Evolutionary conservation across 2,888 invertebrate species (phyloP).

Genomic region (Meiosimyza platycephala): DNA sequence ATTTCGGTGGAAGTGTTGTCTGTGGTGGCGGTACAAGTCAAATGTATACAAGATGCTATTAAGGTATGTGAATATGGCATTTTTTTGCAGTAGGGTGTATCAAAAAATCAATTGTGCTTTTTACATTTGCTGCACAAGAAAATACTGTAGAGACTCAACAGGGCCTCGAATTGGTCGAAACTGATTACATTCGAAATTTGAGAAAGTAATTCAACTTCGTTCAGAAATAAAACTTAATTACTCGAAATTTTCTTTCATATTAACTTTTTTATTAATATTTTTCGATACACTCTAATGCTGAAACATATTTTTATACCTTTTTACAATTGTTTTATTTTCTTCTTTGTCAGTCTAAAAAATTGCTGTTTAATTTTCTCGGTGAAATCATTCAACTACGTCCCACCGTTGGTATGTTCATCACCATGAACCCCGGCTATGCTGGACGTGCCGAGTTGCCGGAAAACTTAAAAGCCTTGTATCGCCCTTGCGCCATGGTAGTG

Average conservation of each 20-base stretch:
- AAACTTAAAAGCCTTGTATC: constrained; percentile 78
- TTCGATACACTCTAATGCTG: not conserved
- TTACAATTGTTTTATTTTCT: not conserved
- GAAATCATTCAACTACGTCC: constrained; percentile 79
- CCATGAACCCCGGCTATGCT: constrained; percentile 97
- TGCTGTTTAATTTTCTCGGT: constrained; percentile 86
- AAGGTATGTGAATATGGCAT: constrained; percentile 66
- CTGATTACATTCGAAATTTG: no score
- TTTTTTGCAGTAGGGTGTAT: no score
- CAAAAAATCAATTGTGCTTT: no score
- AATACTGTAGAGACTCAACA: no score
- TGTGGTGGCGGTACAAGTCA: constrained; percentile 95
- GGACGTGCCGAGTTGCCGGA: constrained; percentile 91
- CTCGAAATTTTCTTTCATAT: no score
- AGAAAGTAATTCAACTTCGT: not conserved
- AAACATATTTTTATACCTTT: not conserved
- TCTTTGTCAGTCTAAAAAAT: constrained; percentile 72
- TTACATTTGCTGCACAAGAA: no score
- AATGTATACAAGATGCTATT: constrained; percentile 86
- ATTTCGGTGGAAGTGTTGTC: constrained; percentile 95
- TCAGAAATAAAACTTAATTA: no score
- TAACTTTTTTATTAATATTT: no score
- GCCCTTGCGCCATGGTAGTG: constrained; percentile 96
- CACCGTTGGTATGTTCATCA: constrained; percentile 92
- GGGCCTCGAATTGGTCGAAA: no score